Evolutionary conservation across 2,113 vertebrate genomes (phyloP), one percentile per base, ranked within the genome.

Genomic region (Carassius gibelio): DNA sequence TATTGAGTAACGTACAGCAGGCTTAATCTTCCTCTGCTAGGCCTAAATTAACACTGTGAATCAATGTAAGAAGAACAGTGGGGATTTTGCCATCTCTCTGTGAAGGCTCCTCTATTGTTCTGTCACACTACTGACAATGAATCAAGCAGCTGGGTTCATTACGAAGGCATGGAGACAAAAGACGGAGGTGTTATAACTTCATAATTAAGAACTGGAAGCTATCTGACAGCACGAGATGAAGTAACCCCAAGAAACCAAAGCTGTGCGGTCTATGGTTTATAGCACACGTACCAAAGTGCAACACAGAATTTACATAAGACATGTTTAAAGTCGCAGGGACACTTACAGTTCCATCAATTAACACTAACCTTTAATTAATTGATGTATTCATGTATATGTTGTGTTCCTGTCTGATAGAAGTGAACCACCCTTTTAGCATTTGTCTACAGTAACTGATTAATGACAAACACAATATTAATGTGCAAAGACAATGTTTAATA

Each of bases 191-290:
- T 85, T 72, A 76, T 84, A 75, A 82, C 76, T 88, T 81, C 45
- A 82, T 87, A 87, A 89, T 89, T 89, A 87, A 84, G 81, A 42
- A 76, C 87, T 79, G 68, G 89, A 85, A 83, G 80, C 48, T 79
- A 84, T 83, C 79, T 87, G 85, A 85, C 85, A 85, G 84, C 74
- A 13, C 38, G 62, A 72, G 85, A 85, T 85, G 87, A 86, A 68
- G 69, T 87, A 75, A 88, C 85, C 77, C 74, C 75, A 77, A 17
- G 42, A 82, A 86, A 81, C 64, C 59, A 76, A 38, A 62, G 78
- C 52, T 48, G 66, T 72, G 76, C 59, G 50, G 69, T 50, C 75
- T 61, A 59, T 84, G 69, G 79, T 78, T 66, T 71, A 81, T 77
- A 38, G 81, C 42, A 64, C 71, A 15, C 14, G 8, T 69, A 69